Evolutionary conservation across 2,113 vertebrate species (phyloP), one percentile per base, ranked within the genome.

Genomic region (Phoxinus phoxinus): DNA sequence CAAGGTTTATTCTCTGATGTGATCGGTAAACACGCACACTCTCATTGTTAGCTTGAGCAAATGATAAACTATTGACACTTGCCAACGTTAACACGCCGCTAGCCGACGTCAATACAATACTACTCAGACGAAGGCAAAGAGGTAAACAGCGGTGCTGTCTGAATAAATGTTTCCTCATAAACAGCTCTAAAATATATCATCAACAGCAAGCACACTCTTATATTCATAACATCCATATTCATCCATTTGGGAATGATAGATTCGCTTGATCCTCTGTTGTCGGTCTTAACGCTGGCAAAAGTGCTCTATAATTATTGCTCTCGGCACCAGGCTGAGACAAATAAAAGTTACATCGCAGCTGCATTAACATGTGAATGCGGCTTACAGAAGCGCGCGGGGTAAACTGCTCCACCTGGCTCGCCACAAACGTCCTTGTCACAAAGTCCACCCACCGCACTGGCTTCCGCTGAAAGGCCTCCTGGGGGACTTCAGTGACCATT

Each of bases 281-380:
- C 32, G 77, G 86, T 87, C 83, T 85, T 87, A 76, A 85, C 65
- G 86, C 35, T 73, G 77, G 77, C 76, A 78, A 86, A 86, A 87
- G 83, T 19, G 77, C 84, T 81, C 88, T 85, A 85, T 89, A 89
- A 89, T 89, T 89, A 87, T 89, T 84, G 85, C 87, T 65, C 86
- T 41, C 78, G 59, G 86, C 82, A 79, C 71, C 83, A 81, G 81
- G 79, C 77, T 85, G 77, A 88, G 87, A 88, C 83, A 86, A 88
- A 94, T 94, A 92, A 92, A 94, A 95, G 94, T 95, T 93, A 90
- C 92, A 91, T 82, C 90, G 92, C 92, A 95, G 92, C 89, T 77
- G 87, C 92, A 95, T 95, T 95, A 94, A 93, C 94, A 95, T 95
- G 93, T 94, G 94, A 95, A 95, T 94, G 93, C 93, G 92, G 93